Conservation (phyloP, 53 echinoderm and acorn worm genomes). For the Holothuria scabra region DNA sequence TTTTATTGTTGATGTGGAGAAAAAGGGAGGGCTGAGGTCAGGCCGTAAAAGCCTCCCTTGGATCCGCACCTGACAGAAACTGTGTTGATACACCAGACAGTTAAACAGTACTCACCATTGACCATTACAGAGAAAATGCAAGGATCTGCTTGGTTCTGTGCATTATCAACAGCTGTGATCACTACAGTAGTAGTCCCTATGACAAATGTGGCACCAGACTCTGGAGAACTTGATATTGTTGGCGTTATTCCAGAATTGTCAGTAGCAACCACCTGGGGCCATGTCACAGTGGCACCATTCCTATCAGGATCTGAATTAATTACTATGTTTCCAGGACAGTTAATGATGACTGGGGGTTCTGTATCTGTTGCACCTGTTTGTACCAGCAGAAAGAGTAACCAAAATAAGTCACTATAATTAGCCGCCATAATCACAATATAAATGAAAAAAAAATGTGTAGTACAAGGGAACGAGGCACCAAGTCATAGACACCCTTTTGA, state of each 20-base stretch:
- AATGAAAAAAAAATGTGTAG: no score
- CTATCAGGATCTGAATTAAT: slow-evolving; percentile 7
- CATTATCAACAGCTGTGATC: slow-evolving; percentile 52
- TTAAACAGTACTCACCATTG: slow-evolving; percentile 30
- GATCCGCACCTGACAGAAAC: no score
- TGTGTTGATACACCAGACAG: no score
- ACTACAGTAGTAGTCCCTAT: slow-evolving; percentile 38
- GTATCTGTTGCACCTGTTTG: slow-evolving; percentile 28
- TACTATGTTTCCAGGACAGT: slow-evolving; percentile 44
- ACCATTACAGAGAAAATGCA: slow-evolving; percentile 58
- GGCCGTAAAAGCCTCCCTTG: no score
- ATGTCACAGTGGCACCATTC: slow-evolving; percentile 42
- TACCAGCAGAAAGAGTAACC: not conserved
- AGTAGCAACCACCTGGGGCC: slow-evolving; percentile 49
- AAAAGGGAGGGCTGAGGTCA: no score
- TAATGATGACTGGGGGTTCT: slow-evolving; percentile 49
- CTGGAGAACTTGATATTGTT: slow-evolving; percentile 1
- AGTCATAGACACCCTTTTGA: no score
- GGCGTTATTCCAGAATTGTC: slow-evolving; percentile 53
- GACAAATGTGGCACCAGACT: slow-evolving; percentile 38
- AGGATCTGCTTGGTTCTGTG: slow-evolving; percentile 47
- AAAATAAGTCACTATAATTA: not conserved
- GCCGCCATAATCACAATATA: no score
- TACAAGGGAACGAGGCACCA: no score
- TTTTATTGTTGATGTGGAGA: no score